Base-by-base conservation (phyloP, 2,113 vertebrate species). In the Oncorhynchus gorbuscha region DNA sequence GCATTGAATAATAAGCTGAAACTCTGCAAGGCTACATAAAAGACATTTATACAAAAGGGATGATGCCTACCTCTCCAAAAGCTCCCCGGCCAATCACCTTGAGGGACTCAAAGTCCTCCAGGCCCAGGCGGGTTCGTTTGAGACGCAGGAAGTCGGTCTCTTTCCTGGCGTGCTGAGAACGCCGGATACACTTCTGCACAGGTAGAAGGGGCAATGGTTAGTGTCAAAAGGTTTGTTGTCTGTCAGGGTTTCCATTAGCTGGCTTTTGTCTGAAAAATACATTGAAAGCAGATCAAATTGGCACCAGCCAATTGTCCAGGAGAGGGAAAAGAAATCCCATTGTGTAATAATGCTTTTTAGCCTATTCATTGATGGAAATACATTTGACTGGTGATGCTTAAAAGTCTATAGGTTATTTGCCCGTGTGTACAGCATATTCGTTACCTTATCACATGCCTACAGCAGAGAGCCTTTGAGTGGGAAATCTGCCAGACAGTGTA, bases 41-140 rank as follows among this genome's bases (percentile, higher is more conserved):
- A 32, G 0, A 39, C 0, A 24, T 26, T 4, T n/a, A 5, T 32
- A 48, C 20, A 7, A 39, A 13, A 12, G 55, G 32, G 71, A 45
- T 62, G 26, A 1, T 20, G 12, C 73, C 81, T 81, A 93, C 93
- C 90, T 94, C 93, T 84, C 93, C 93, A 28, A 94, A 94, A 71
- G 93, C 93, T 84, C 93, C 93, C 74, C 92, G 83, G 18, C 93
- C 93, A 64, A 94, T 94, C 84, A 94, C 93, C 83, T 94, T 94
- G 39, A 94, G 85, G 5, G 93, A 94, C 78, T 94, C 93, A 73
- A 94, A 94, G 84, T 94, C 93, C 66, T 94, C 93, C 71, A 94
- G 83, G 18, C 93, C 93, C 20, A 94, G 90, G 14, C 93, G 89
- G 4, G 93, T 94, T 3, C 93, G 88, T 68, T 94, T 94, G 58